These are phyloP conservation scores for Apamea anceps DNA, from an alignment of 2,888 invertebrate species.

Conservation along the genomic window DNA sequence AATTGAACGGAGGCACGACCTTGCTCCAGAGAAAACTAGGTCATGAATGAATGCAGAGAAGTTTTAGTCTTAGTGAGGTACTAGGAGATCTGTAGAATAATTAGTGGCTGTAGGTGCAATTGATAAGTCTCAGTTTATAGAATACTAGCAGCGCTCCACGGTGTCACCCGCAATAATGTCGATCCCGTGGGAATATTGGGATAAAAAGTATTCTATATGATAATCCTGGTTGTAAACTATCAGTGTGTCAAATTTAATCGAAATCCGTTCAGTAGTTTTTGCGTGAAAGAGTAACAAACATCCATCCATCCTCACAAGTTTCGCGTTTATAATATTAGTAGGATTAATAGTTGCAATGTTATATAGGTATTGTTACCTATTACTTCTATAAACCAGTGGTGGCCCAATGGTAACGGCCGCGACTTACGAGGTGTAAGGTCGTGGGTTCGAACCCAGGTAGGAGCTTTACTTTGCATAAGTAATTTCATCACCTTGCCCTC, in stretches of 20 bases:
- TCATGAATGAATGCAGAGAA: conserved; percentile 30
- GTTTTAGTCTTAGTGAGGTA: neutral
- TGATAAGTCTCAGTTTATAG: neutral
- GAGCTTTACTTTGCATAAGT: too few relatives aligned
- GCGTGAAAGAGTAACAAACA: too few relatives aligned
- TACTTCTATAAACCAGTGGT: neutral
- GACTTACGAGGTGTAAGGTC: neutral
- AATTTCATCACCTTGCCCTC: neutral
- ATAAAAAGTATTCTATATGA: too few relatives aligned
- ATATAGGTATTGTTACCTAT: neutral
- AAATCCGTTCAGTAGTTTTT: too few relatives aligned
- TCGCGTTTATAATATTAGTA: too few relatives aligned
- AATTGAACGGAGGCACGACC: conserved; percentile 29
- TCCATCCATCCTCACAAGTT: too few relatives aligned
- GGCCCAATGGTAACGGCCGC: neutral
- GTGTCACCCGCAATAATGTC: too few relatives aligned
- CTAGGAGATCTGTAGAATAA: neutral
- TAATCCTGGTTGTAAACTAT: too few relatives aligned
- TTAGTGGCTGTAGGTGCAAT: neutral
- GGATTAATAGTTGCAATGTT: neutral
- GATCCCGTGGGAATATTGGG: too few relatives aligned
- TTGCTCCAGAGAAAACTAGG: conserved; percentile 33
- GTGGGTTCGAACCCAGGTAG: too few relatives aligned
- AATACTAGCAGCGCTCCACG: too few relatives aligned
- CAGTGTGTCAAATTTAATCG: too few relatives aligned